These are phyloP conservation scores for Eubasilissa splendida DNA, from an alignment of 2,888 invertebrate species.

Conservation along the genomic window DNA sequence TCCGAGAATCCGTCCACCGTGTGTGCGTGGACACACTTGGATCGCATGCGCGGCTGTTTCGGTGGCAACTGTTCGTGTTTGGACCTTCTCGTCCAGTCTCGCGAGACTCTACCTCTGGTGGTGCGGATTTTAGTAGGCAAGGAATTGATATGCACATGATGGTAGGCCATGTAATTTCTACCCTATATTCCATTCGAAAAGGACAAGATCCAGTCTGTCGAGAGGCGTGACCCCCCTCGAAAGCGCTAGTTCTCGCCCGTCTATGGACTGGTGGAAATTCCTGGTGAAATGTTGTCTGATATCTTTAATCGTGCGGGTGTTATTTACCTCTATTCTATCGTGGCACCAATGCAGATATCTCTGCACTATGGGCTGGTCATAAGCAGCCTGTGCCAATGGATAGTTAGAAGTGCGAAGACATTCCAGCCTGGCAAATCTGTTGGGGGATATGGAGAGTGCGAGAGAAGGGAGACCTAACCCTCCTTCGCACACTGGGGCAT, in stretches of 20 bases:
- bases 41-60: conserved; percentile 62
- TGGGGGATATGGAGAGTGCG: not conserved
- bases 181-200: conserved; percentile 59
- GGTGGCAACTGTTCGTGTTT: conserved; percentile 56
- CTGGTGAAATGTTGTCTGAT: not conserved
- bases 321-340: not conserved
- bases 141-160: conserved; percentile 61
- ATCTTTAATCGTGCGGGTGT: no score
- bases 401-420: no score
- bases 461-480: conserved; percentile 21
- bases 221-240: not conserved
- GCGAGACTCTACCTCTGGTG: conserved; percentile 61
- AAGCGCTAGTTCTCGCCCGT: not conserved
- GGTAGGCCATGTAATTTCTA: conserved; percentile 61
- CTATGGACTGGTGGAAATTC: not conserved
- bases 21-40: conserved; percentile 62
- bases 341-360: not conserved
- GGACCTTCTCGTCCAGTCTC: conserved; percentile 60
- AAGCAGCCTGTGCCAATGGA: not conserved
- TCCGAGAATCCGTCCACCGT: conserved; percentile 61
- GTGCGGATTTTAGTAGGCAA: conserved; percentile 60
- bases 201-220: conserved; percentile 43
- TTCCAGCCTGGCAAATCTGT: not conserved
- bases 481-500: no score
- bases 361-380: not conserved